Conservation (phyloP, 1,140 invertebrate genomes). For the Drosophila tsacasi region DNA sequence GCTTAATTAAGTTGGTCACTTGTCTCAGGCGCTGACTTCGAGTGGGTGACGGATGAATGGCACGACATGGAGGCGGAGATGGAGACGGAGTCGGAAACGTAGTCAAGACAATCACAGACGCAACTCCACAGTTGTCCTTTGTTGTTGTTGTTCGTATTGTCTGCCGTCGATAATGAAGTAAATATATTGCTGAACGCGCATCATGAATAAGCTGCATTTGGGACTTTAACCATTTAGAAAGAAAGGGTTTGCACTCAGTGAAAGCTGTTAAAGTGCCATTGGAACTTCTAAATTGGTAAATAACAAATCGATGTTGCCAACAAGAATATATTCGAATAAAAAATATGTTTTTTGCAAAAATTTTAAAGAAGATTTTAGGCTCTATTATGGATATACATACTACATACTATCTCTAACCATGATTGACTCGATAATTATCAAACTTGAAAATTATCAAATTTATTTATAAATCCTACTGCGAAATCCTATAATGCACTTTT, state of each 20-base stretch:
- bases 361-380: no score
- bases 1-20: slow-evolving; percentile 81
- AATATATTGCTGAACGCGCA: slow-evolving; percentile 35
- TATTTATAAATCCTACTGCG: no score
- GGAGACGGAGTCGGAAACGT: slow-evolving; percentile 11
- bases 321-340: no score
- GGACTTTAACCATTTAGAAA: slow-evolving; percentile 9
- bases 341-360: no score
- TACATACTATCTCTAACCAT: no score
- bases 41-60: slow-evolving; percentile 67
- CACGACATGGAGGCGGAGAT: not conserved
- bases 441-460: no score
- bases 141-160: not conserved
- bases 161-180: slow-evolving; percentile 53
- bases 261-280: not conserved
- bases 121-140: slow-evolving; percentile 10
- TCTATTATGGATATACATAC: no score
- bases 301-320: no score
- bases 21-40: slow-evolving; percentile 71
- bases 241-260: not conserved
- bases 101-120: slow-evolving; percentile 17
- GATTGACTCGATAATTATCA: no score
- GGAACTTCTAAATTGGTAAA: not conserved
- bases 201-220: slow-evolving; percentile 21
- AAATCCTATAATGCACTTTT: no score